phyloP scores from a whole-genome alignment of 2,113 vertebrate genomes.

The Catharus bicknelli region DNA sequence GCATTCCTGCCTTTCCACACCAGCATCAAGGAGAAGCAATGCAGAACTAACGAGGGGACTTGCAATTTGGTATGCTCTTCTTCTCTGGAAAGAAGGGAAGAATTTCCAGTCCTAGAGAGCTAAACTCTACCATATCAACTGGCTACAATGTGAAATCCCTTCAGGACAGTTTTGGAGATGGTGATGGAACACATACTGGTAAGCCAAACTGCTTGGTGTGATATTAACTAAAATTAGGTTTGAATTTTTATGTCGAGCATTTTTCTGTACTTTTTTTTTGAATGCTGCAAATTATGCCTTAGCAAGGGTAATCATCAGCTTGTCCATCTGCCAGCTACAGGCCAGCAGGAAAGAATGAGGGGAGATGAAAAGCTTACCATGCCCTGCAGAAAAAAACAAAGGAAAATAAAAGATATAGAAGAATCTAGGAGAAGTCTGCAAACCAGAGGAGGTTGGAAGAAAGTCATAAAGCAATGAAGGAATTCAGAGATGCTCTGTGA shows the following conservation, averaged over 20 bases:
- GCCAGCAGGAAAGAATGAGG: neutral
- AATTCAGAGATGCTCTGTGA: neutral
- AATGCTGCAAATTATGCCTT: neutral
- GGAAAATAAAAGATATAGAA: neutral
- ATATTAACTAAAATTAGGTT: neutral
- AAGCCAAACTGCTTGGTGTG: neutral
- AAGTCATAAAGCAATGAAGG: neutral
- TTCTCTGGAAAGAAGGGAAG: neutral
- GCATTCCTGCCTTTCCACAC: neutral
- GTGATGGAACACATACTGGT: neutral
- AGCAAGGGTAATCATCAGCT: neutral
- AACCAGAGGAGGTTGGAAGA: neutral
- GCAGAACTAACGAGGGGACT: neutral
- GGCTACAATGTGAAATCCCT: neutral
- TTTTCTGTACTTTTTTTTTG: neutral
- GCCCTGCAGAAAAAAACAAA: neutral
- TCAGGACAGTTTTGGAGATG: neutral
- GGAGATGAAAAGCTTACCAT: neutral
- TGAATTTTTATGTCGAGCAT: neutral
- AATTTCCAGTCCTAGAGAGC: neutral
- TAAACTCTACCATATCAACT: neutral
- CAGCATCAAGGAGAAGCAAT: neutral
- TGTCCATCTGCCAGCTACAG: neutral
- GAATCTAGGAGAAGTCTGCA: neutral
- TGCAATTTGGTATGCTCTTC: neutral